Evolutionary conservation across 2,797 vertebrate genomes (phyloP).

Genomic region (Leptodactylus fallax): DNA sequence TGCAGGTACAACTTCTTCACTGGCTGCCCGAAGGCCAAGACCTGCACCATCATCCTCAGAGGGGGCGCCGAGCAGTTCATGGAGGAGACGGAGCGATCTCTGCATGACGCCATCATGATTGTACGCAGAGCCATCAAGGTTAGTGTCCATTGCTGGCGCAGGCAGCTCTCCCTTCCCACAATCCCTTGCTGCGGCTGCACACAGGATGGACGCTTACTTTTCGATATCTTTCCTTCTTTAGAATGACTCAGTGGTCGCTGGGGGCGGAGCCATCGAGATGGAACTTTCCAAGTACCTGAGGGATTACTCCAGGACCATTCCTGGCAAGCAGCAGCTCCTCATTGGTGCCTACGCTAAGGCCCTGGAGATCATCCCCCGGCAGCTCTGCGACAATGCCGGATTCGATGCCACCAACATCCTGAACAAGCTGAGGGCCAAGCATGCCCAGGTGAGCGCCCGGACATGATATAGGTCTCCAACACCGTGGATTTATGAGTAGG

Average conservation of each 20-base stretch:
- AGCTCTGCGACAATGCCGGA: conserved; percentile 97
- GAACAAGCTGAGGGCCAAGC: conserved; percentile 94
- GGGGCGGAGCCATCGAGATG: conserved; percentile 97
- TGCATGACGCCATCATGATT: conserved; percentile 99
- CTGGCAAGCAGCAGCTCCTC: conserved; percentile 95
- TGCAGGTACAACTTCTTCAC: conserved; percentile 94
- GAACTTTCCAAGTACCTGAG: conserved; percentile 94
- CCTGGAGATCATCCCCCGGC: conserved; percentile 94
- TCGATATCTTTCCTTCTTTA: conserved; percentile 67
- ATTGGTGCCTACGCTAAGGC: conserved; percentile 97
- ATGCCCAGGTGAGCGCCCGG: conserved; percentile 85
- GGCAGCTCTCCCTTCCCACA: neutral
- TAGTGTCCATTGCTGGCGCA: neutral
- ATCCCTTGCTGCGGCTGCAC: neutral
- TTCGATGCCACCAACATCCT: conserved; percentile 98
- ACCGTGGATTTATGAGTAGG: too few species aligned
- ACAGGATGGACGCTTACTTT: too few species aligned
- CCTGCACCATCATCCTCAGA: conserved; percentile 94
- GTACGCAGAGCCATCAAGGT: conserved; percentile 97
- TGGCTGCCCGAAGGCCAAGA: conserved; percentile 93
- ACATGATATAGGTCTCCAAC: too few species aligned
- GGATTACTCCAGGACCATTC: conserved; percentile 96
- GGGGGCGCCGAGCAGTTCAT: conserved; percentile 97
- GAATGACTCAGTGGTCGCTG: conserved; percentile 95
- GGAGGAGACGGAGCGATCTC: conserved; percentile 95